phyloP scores from a whole-genome alignment of 2,797 vertebrate genomes.

The Gouania willdenowi region DNA sequence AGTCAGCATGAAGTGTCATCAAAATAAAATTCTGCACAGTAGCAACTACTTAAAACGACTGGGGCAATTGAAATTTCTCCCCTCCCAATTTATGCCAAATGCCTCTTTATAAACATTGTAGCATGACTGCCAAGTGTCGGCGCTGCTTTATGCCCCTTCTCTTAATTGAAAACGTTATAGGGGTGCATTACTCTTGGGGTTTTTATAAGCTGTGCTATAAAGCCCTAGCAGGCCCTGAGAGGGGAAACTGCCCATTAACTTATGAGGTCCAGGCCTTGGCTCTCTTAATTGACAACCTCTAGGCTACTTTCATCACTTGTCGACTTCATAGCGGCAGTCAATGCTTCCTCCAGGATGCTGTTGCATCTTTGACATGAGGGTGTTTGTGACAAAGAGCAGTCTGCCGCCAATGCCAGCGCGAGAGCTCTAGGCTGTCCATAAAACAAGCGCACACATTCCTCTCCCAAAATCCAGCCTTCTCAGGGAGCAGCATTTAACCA shows the following conservation, averaged over 20 bases:
- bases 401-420: slow-evolving; percentile 60
- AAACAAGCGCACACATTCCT: slow-evolving; percentile 68
- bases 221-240: slow-evolving; percentile 68
- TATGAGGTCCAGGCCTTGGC: slow-evolving; percentile 82
- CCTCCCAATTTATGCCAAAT: slow-evolving; percentile 67
- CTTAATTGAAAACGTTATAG: slow-evolving; percentile 77
- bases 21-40: slow-evolving; percentile 66
- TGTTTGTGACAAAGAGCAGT: slow-evolving; percentile 88
- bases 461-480: slow-evolving; percentile 37
- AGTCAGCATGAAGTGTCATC: slow-evolving; percentile 67
- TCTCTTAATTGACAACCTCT: slow-evolving; percentile 89
- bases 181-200: slow-evolving; percentile 72
- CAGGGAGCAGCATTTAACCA: slow-evolving; percentile 52
- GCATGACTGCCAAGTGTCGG: slow-evolving; percentile 64
- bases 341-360: slow-evolving; percentile 88
- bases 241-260: slow-evolving; percentile 85
- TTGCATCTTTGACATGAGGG: slow-evolving; percentile 79
- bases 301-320: slow-evolving; percentile 94
- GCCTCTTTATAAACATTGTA: slow-evolving; percentile 65
- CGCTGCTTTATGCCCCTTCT: slow-evolving; percentile 63
- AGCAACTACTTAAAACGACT: slow-evolving; percentile 63
- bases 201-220: slow-evolving; percentile 81
- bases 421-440: slow-evolving; percentile 73
- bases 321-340: slow-evolving; percentile 86
- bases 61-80: slow-evolving; percentile 58